Evolutionary conservation across 2,113 vertebrate species (phyloP).

Genomic region (Fregetta grallaria): DNA sequence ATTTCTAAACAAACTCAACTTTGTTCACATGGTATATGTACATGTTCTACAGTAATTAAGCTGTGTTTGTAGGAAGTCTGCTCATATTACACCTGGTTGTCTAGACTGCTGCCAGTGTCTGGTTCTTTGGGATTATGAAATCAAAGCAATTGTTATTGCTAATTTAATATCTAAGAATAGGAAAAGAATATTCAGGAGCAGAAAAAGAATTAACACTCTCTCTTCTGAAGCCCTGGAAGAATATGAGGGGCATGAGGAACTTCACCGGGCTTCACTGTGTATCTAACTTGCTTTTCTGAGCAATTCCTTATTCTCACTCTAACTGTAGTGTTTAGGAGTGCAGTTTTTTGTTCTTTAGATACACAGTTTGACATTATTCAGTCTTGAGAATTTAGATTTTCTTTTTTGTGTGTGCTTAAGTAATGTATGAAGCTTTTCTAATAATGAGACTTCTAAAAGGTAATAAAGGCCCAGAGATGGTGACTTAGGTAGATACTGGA

Average conservation of each 20-base stretch:
- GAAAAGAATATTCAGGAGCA: neutral
- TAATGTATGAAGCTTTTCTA: neutral
- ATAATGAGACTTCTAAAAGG: neutral
- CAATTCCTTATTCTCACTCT: neutral
- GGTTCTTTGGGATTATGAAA: neutral
- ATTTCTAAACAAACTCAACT: neutral
- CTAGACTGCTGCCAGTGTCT: neutral
- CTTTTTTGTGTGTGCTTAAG: neutral
- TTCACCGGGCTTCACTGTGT: neutral
- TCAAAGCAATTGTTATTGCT: neutral
- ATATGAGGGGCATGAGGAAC: neutral
- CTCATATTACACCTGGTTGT: neutral
- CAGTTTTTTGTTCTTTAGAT: neutral
- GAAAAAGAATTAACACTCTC: neutral
- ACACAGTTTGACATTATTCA: neutral
- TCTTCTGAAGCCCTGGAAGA: neutral
- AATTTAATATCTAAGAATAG: neutral
- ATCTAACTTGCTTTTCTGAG: neutral
- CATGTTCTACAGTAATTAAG: neutral
- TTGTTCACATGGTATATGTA: neutral
- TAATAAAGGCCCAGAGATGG: neutral
- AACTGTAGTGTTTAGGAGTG: neutral
- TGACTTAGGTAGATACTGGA: neutral
- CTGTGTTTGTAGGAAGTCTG: neutral
- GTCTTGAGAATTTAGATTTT: neutral